Base-by-base conservation (phyloP, 2,797 vertebrate genomes). In the Meriones psammophilus region DNA sequence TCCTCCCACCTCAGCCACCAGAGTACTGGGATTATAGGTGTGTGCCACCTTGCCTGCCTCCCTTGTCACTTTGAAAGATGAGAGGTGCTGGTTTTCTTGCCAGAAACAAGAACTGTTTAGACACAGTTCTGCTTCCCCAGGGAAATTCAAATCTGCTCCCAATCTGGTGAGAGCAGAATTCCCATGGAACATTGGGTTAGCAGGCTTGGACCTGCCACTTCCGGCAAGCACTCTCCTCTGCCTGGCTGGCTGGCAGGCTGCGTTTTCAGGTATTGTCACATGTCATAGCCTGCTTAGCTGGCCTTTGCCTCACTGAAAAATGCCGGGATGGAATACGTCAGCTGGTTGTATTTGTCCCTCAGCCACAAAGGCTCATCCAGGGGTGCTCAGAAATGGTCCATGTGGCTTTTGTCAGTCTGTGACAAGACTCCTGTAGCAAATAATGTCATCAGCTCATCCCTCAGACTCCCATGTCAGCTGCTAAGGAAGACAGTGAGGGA, bases 181-280 rank as follows among this genome's bases (percentile, higher is more conserved):
- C 68, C 54, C 62, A 62, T 0, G 1, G 66, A 84, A 64, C 62
- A 4, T 64, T 8, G 68, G 68, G 17, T 87, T 14, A 68, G 58
- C 95, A 90, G 50, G 89, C 91, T 46, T 1, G 20, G 87, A 88
- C 92, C 91, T 95, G 95, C 94, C 4, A 5, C 89, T 93, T 81
- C 68, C 68, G 71, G 77, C 56, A 91, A 10, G n/a, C 56, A 64
- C 13, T 18, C n/a, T 89, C 58, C 15, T 5, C 24, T 46, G 73
- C 30, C 87, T 78, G 79, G 50, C 62, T 24, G 85, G 36, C 62
- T 26, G 79, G 42, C 78, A 83, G 66, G 87, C 86, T 68, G 68
- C 0, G 10, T 85, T 68, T 74, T 4, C n/a, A 62, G 89, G 79
- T 10, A 80, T 26, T 13, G 0, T 73, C 62, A 77, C 92, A 12